A percentile compares a stretch with the other conserved stretches of the same genome.
Evolutionary conservation across 2,113 vertebrate species (phyloP).

Genomic region (Zeus faber): DNA sequence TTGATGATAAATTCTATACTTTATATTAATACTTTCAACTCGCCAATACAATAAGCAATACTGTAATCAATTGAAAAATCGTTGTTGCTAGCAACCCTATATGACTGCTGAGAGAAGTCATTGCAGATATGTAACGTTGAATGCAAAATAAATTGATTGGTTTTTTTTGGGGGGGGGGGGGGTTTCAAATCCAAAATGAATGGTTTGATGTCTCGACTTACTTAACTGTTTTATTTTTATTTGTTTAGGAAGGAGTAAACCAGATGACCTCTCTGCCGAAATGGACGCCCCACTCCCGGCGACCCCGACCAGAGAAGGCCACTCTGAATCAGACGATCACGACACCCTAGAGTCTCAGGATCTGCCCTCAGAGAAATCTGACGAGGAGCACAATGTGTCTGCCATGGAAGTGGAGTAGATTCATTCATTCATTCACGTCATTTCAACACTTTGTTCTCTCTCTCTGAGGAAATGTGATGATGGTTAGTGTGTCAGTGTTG

Average conservation of each 20-base stretch:
- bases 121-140: too few relatives aligned
- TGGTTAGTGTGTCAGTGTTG: conserved; percentile 14
- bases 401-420: conserved; percentile 83
- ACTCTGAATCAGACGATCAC: conserved; percentile 53
- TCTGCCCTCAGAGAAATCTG: conserved; percentile 53
- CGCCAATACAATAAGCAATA: too few relatives aligned
- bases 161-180: too few relatives aligned
- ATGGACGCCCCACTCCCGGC: conserved; percentile 31
- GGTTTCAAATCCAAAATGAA: too few relatives aligned
- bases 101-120: background rate
- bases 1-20: too few relatives aligned
- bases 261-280: too few relatives aligned
- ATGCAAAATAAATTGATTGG: too few relatives aligned
- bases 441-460: conserved; percentile 13
- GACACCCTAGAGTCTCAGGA: conserved; percentile 57
- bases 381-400: conserved; percentile 80
- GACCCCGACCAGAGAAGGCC: conserved; percentile 29
- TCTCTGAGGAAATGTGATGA: conserved; percentile 17
- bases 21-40: too few relatives aligned
- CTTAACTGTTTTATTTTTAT: too few relatives aligned
- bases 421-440: conserved; percentile 9
- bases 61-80: background rate
- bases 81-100: background rate
- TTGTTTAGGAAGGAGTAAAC: too few relatives aligned
- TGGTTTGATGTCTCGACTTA: too few relatives aligned